These are phyloP conservation scores for Siderastrea radians DNA, from an alignment of 92 coral and sea anemone genomes.

Conservation along the genomic window DNA sequence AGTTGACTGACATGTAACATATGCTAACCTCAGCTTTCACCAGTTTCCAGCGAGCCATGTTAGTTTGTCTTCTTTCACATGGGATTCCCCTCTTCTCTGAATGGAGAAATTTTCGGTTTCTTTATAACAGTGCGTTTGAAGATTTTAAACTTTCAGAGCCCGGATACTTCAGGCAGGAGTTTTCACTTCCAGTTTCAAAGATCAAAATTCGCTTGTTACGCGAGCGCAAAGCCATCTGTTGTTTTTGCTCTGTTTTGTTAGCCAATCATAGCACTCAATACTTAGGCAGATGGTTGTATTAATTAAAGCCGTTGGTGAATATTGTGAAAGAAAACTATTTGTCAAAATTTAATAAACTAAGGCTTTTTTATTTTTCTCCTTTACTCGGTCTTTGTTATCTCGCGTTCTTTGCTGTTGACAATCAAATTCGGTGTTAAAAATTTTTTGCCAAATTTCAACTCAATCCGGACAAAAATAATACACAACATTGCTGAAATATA, in stretches of 20 bases:
- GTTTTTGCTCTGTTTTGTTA: neutral
- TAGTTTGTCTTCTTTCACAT: neutral
- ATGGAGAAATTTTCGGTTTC: neutral
- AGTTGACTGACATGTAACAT: neutral
- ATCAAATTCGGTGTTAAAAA: neutral
- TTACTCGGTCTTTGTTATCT: neutral
- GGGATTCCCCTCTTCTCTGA: neutral
- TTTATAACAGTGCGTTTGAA: neutral
- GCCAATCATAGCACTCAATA: constrained; percentile 20
- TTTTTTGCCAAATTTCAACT: neutral
- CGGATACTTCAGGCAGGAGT: no score
- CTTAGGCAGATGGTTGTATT: constrained; percentile 15
- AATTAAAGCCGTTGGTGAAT: neutral
- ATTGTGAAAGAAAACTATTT: neutral
- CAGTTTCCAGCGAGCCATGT: constrained; percentile 44
- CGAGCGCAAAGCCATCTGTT: constrained; percentile 10
- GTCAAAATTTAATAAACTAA: constrained; percentile 18
- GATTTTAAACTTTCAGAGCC: neutral
- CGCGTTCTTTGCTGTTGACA: neutral
- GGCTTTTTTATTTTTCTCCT: neutral
- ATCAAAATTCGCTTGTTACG: constrained; percentile 14
- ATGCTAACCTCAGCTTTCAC: constrained; percentile 44
- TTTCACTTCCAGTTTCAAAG: neutral
- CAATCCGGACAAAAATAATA: neutral
- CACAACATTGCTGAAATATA: neutral